phyloP scores from a whole-genome alignment of 1,140 invertebrate species.

The Lamellibrachia luymesi region DNA sequence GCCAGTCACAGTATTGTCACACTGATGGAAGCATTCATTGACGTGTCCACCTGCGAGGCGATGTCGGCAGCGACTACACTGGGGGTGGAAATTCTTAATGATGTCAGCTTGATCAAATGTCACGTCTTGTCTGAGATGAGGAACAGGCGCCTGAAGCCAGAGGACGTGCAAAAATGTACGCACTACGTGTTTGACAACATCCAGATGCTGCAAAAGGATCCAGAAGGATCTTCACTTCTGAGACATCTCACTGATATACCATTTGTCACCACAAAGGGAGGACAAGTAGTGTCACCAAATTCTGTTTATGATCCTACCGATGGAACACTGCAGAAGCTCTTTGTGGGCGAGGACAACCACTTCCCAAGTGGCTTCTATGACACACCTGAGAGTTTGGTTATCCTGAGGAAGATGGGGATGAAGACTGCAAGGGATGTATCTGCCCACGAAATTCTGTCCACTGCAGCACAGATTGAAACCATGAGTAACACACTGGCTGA shows the following conservation, averaged over 20 bases:
- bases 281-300: neutral
- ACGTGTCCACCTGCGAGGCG: neutral
- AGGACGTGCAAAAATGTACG: constrained; percentile 15
- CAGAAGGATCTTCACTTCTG: neutral
- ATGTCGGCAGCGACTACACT: neutral
- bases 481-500: constrained; percentile 1
- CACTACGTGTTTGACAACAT: constrained; percentile 20
- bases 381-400: neutral
- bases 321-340: neutral
- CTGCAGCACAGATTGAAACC: neutral
- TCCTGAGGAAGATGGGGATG: constrained; percentile 13
- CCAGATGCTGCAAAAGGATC: constrained; percentile 19
- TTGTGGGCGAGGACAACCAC: neutral
- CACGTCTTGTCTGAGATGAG: neutral
- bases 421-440: neutral
- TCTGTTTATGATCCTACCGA: constrained; percentile 15
- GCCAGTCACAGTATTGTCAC: neutral
- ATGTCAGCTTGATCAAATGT: constrained; percentile 16
- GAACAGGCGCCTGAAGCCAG: neutral
- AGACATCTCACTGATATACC: neutral
- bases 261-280: neutral
- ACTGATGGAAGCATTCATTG: neutral
- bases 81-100: constrained; percentile 18
- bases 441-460: constrained; percentile 6
- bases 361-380: constrained; percentile 15